These are phyloP conservation scores for Ophion ventricosus DNA, from an alignment of 2,888 invertebrate species.

Conservation along the genomic window DNA sequence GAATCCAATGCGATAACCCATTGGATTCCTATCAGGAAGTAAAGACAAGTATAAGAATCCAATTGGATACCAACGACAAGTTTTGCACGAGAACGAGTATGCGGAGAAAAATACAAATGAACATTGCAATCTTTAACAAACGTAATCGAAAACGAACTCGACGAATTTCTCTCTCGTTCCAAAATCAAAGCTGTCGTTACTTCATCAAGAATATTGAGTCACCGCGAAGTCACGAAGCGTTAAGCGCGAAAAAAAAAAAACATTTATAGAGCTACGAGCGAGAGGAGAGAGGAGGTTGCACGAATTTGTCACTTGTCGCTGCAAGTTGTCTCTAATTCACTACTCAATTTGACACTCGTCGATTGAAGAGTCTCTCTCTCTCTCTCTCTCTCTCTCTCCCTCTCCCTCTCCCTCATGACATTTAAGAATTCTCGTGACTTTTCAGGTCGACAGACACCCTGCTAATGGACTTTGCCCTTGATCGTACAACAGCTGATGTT, in stretches of 20 bases:
- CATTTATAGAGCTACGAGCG: conserved; percentile 11
- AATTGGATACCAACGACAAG: too few species aligned
- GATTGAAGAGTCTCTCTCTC: conserved; percentile 5
- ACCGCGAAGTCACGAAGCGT: conserved; percentile 1
- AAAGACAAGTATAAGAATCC: too few species aligned
- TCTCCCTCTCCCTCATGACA: too few species aligned
- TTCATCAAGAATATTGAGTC: background rate
- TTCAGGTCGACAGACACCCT: too few species aligned
- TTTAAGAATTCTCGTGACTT: too few species aligned
- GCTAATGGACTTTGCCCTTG: too few species aligned
- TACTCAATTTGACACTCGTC: conserved; percentile 51
- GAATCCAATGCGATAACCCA: too few species aligned
- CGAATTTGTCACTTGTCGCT: conserved; percentile 50
- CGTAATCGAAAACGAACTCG: background rate
- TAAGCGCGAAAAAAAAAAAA: conserved; percentile 3
- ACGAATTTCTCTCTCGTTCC: background rate
- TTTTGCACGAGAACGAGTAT: too few species aligned
- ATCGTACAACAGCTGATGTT: too few species aligned
- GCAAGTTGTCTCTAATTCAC: conserved; percentile 50
- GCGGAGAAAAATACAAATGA: too few species aligned
- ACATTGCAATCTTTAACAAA: background rate
- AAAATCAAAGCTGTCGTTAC: conserved; percentile 28
- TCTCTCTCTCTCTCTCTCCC: too few species aligned
- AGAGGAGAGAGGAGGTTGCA: conserved; percentile 11
- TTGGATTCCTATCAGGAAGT: too few species aligned